Percentiles rank a stretch among this genome's conserved stretches.
These are phyloP conservation scores for Macaca nemestrina DNA, from an alignment of 2,113 vertebrate species.

Conservation along the genomic window DNA sequence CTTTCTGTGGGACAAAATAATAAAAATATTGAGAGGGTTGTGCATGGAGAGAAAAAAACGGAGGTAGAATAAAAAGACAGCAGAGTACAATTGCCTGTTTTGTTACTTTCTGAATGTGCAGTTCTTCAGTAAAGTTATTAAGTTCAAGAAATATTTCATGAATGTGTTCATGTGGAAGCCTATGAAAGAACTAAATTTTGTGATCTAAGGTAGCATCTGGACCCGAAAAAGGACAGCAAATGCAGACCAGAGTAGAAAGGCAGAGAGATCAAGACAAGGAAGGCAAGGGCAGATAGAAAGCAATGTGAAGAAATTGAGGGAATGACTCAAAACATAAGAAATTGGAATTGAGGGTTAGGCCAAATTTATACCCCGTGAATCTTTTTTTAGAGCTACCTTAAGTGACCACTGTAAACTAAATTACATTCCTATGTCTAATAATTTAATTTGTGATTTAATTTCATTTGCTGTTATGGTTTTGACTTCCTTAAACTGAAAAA, in stretches of 20 bases:
- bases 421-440: background rate
- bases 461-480: background rate
- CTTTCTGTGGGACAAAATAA: background rate
- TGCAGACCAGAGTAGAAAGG: background rate
- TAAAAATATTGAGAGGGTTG: background rate
- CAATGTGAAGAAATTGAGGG: background rate
- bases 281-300: background rate
- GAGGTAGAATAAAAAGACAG: background rate
- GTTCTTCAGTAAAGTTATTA: background rate
- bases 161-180: background rate
- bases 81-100: background rate
- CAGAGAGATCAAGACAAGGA: background rate
- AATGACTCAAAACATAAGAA: background rate
- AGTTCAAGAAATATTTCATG: background rate
- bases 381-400: background rate
- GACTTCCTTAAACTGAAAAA: background rate
- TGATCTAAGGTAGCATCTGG: background rate
- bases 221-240: background rate
- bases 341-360: background rate
- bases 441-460: conserved; percentile 36
- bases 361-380: background rate
- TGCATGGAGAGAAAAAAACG: background rate
- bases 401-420: background rate
- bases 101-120: background rate
- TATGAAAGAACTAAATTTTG: background rate